These are phyloP conservation scores for Anguilla rostrata DNA, from an alignment of 2,113 vertebrate genomes.

Conservation along the genomic window DNA sequence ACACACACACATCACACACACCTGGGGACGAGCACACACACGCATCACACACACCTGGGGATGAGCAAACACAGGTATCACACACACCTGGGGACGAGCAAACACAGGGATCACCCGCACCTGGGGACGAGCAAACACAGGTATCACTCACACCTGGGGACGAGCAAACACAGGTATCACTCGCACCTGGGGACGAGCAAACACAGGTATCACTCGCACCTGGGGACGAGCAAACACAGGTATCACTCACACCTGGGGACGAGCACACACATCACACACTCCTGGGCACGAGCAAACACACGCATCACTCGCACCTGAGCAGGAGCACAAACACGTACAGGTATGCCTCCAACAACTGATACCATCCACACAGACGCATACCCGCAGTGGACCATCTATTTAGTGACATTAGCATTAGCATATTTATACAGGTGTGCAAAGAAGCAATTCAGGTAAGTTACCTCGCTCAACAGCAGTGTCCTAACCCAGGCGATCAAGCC, in stretches of 20 bases:
- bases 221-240: constrained; percentile 44
- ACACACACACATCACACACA: constrained; percentile 41
- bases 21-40: constrained; percentile 60
- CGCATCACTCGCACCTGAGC: constrained; percentile 85
- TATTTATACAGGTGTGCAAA: too few species aligned
- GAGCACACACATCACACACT: background rate
- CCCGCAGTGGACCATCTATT: too few species aligned
- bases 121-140: constrained; percentile 54
- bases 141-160: background rate
- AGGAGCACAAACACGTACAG: background rate
- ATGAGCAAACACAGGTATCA: background rate
- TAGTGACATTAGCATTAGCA: too few species aligned
- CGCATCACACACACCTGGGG: background rate
- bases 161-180: background rate
- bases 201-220: constrained; percentile 80
- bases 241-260: background rate
- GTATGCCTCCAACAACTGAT: background rate
- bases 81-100: background rate
- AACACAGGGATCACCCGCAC: constrained; percentile 52
- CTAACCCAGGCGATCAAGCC: too few species aligned
- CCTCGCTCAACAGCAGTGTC: too few species aligned
- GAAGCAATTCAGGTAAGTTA: too few species aligned
- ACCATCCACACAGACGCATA: background rate
- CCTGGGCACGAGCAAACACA: background rate
- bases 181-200: background rate